Base-by-base conservation (phyloP, 1,140 invertebrate genomes). In the Drosophila willistoni region DNA sequence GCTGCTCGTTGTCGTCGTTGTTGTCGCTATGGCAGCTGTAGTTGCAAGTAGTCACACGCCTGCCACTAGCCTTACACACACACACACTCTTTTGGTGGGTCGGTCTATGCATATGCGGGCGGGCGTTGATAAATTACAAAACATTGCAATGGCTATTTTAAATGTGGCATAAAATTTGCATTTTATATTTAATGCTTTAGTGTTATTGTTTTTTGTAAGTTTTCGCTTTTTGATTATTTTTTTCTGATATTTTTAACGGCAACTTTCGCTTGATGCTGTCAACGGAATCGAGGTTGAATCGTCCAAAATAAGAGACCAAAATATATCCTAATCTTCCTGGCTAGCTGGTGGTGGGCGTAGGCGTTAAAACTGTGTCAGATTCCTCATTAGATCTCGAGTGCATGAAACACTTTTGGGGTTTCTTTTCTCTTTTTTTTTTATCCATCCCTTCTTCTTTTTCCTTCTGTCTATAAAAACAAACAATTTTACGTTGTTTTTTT, bases 101-200 rank as follows among this genome's bases (percentile, higher is more conserved):
- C 36, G 36, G 3, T 13, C 36, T 64, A 3, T 72, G 77, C 66
- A 51, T 51, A 51, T 51, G 77, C 70, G 82, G 83, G 83, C 76
- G 83, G 83, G 74, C 83, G 79, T 86, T 86, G 83, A 86, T 86
- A 86, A 86, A 86, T 86, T 83, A 80, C 79, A 86, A 89, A 82
- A 86, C 79, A 79, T 79, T 79, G 72, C 84, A 67, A 44, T 69
- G 77, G 83, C 83, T 87, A 87, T 86, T 86, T 86, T 86, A 86
- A 86, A 86, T 86, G 83, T 89, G 70, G 83, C 83, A 83, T 86
- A 78, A 86, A 86, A 86, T 86, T 87, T 86, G 83, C 84, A 87
- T 86, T 83, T 87, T 77, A 87, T 87, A 83, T 79, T 61, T 36
- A 59, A 42, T 25, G 42, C 36, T 36, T 73, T 34, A 19, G 17